Evolutionary conservation across 2,113 vertebrate species (phyloP).

Genomic region (Chaetorhynchus papuensis): DNA sequence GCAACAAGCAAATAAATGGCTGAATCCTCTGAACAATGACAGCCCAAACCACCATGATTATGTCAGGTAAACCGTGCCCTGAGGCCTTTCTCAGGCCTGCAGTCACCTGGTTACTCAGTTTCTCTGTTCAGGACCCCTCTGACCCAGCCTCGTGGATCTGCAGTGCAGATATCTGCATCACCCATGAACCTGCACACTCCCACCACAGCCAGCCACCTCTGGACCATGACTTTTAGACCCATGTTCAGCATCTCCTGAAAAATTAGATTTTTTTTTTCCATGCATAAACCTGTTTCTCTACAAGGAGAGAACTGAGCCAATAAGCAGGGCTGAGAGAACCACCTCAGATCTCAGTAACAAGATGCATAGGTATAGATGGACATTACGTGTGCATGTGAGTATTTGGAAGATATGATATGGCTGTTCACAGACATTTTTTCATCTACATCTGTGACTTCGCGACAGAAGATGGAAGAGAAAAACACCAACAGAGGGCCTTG

Average conservation of each 20-base stretch:
- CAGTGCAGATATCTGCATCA: not conserved
- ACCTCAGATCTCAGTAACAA: not conserved
- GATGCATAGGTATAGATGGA: not conserved
- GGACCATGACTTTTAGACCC: not conserved
- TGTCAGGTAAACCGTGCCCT: not conserved
- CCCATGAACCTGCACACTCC: fast-evolving
- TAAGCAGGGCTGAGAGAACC: not conserved
- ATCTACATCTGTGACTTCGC: not conserved
- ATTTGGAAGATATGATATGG: not conserved
- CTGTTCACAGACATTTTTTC: not conserved
- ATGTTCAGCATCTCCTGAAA: not conserved
- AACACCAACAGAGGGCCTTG: not conserved
- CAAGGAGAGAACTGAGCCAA: not conserved
- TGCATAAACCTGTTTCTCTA: not conserved
- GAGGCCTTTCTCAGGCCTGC: not conserved
- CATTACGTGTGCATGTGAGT: fast-evolving
- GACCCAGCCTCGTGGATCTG: fast-evolving
- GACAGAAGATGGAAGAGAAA: not conserved
- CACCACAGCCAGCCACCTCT: not conserved
- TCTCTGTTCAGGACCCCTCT: not conserved
- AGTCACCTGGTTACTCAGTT: too few species aligned
- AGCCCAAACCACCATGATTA: not conserved
- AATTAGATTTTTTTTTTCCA: not conserved
- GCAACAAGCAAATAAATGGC: not conserved
- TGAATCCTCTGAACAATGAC: not conserved